Evolutionary conservation across 2,113 vertebrate genomes (phyloP), one percentile per base, ranked within the genome.

Genomic region (Condylura cristata): DNA sequence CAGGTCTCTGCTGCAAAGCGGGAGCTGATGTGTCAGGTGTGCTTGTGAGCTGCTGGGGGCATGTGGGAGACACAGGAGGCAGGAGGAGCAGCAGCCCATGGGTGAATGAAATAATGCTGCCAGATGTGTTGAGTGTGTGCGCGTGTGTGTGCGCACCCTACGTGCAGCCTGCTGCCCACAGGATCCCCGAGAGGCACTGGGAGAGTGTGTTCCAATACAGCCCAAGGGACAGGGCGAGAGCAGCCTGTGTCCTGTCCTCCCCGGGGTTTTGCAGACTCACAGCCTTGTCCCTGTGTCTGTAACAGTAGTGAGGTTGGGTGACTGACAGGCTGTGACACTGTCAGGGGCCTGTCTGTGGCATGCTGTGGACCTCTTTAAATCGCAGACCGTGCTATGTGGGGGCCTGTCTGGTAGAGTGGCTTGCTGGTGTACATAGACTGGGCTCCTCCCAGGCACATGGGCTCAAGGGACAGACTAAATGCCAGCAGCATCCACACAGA

Each of bases 331-430:
- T 66, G 8, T 58, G 41, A 34, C 53, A 48, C 46, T 51, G 16
- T 34, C 48, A 6, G n/a, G 79, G 51, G 65, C 75, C 63, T 83
- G 18, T 41, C 68, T 70, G n/a, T 72, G 75, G 46, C 48, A 17
- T 28, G 20, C 32, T 0, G 0, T 32, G 37, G n/a, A 63, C 44
- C 20, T 68, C 66, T 37, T 61, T 44, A 66, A 60, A 30, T 56
- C 0, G 0, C 13, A n/a, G 78, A 8, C n/a, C 0, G 4, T 70
- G 63, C 66, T 22, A 3, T 34, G 18, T 26, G 11, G 32, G 46
- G 32, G 30, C 39, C 7, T 68, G 22, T 32, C 74, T 34, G 51
- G 28, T 30, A 78, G 46, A 30, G 30, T 14, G 17, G 22, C 34
- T 11, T 18, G 44, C 30, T 56, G 16, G 37, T n/a, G 44, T 6